Evolutionary conservation across 2,797 vertebrate species (phyloP), one percentile per base, ranked within the genome.

Genomic region (Florisuga fusca): DNA sequence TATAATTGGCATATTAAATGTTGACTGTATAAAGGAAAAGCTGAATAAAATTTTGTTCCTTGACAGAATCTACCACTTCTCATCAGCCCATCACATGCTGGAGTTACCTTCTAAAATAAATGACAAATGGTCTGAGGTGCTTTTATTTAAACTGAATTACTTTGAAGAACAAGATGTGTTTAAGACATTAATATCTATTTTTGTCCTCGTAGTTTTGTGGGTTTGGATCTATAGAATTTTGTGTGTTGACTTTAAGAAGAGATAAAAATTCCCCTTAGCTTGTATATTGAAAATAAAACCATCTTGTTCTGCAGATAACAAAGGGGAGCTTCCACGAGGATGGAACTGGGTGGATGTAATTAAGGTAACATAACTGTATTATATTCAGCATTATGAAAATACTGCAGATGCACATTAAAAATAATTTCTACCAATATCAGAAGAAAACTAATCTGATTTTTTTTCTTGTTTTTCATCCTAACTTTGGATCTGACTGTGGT

Each of bases 311-410:
- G n/a, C 95, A 99, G 99, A 99, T 98, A 98, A 99, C 96, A 99
- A 98, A 97, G 99, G 99, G n/a, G 99, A 99, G 33, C 98, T 99
- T 75, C 99, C 99, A 1, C 98, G 99, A 98, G 99, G 99, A 23
- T 99, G 99, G 99, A 99, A 99, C 97, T 99, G 99, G 99, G 98
- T 99, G 21, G 99, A 99, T 9, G 99, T 99, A 26, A 98, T 99
- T 93, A 99, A 99, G 99, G 99, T 99, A 98, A 94, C 14, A 3
- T 59, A 34, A 55, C 38, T 80, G 59, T 53, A 9, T 86, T 77
- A 25, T 46, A 12, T 46, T 7, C 36, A n/a, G 16, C 64, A 19
- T 67, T 87, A 13, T 36, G 43, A 86, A 85, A 66, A 43, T 92
- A 33, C 43, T 91, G 22, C 4, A 0, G 78, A 5, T n/a, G 12